Conservation (phyloP, 1,140 invertebrate species). For the Tenebrio molitor region DNA sequence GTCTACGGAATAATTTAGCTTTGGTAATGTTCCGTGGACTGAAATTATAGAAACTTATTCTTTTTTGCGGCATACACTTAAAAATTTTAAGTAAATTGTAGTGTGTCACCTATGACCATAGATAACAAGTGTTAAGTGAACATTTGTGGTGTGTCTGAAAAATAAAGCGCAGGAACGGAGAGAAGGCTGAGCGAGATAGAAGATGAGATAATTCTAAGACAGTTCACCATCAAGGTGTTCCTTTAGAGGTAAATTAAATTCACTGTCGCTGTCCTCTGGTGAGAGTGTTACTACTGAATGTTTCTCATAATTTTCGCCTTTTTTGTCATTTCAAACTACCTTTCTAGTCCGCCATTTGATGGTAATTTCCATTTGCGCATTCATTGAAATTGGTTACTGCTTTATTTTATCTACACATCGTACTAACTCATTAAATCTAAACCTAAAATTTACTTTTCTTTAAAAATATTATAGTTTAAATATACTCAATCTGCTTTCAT, state of each 20-base stretch:
- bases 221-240: conserved; percentile 47
- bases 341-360: conserved; percentile 22
- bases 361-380: conserved; percentile 13
- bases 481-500: background rate
- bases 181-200: conserved; percentile 40
- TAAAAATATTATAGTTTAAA: no score
- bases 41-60: background rate
- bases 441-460: no score
- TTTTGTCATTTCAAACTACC: conserved; percentile 7
- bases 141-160: conserved; percentile 45
- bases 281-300: conserved; percentile 38
- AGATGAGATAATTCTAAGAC: conserved; percentile 49
- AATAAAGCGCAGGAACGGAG: conserved; percentile 31
- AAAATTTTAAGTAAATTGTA: conserved; percentile 17
- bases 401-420: no score
- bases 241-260: conserved; percentile 37
- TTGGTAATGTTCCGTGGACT: background rate
- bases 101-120: conserved; percentile 20
- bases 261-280: conserved; percentile 22
- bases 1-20: background rate
- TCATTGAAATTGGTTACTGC: background rate
- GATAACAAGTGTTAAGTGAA: conserved; percentile 36
- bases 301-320: conserved; percentile 49
- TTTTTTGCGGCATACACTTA: conserved; percentile 3
- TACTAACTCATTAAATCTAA: no score